phyloP scores from a whole-genome alignment of 2,888 invertebrate genomes.

The Tetheella fluctuosa region DNA sequence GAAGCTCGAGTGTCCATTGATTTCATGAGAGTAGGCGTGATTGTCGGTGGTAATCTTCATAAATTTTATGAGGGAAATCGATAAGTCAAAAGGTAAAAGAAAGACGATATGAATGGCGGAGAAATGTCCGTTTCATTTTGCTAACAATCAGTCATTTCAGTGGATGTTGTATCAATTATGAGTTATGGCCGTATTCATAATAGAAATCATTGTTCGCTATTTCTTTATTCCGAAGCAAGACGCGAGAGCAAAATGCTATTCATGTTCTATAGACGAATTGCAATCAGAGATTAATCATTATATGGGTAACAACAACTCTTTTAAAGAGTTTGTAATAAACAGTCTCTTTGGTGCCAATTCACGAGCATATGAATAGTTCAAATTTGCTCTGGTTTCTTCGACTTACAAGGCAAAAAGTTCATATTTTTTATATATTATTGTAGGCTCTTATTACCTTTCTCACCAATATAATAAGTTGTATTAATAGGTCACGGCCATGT shows the following conservation, averaged over 20 bases:
- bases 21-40: constrained; percentile 72
- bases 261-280: constrained; percentile 13
- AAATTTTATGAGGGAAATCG: constrained; percentile 69
- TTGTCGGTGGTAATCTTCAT: constrained; percentile 75
- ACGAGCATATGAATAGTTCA: too few species aligned
- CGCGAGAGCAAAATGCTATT: constrained; percentile 13
- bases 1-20: constrained; percentile 68
- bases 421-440: too few species aligned
- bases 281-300: constrained; percentile 28
- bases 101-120: constrained; percentile 44
- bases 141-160: constrained; percentile 58
- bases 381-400: too few species aligned
- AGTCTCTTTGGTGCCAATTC: too few species aligned
- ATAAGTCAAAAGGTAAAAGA: constrained; percentile 51
- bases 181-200: constrained; percentile 47
- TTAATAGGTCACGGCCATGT: too few species aligned
- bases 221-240: constrained; percentile 11
- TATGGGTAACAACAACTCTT: constrained; percentile 5
- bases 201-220: constrained; percentile 39
- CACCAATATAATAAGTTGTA: too few species aligned
- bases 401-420: too few species aligned
- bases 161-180: constrained; percentile 48
- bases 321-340: background rate
- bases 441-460: too few species aligned
- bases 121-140: constrained; percentile 41